These are phyloP conservation scores for Apostichopus japonicus DNA, from an alignment of 35 echinoderm and acorn worm genomes.

Conservation along the genomic window DNA sequence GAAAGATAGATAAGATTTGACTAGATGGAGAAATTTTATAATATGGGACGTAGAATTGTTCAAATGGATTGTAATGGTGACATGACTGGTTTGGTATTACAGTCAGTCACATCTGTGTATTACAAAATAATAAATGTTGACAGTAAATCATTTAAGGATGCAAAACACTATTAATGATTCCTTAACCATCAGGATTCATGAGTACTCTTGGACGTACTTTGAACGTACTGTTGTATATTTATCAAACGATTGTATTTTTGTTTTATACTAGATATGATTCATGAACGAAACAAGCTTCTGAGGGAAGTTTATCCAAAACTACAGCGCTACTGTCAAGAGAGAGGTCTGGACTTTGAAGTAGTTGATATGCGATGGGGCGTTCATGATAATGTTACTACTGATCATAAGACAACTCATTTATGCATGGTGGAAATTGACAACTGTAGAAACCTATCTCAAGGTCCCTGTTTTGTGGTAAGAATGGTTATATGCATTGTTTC, in stretches of 20 bases:
- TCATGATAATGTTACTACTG: conserved; percentile 72
- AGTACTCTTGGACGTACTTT: no score
- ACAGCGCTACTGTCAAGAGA: conserved; percentile 70
- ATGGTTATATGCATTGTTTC: no score
- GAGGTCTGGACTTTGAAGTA: conserved; percentile 83
- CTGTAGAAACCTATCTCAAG: conserved; percentile 78
- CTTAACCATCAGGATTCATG: not conserved
- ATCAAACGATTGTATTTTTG: not conserved
- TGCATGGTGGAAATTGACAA: conserved; percentile 82
- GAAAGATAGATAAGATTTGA: no score
- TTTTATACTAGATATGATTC: conserved; percentile 66
- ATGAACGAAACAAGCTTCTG: conserved; percentile 77
- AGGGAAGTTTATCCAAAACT: conserved; percentile 74
- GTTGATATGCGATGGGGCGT: conserved; percentile 92
- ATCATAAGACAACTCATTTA: conserved; percentile 80
- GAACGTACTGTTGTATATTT: no score
- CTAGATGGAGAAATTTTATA: no score
- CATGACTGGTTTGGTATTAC: not conserved
- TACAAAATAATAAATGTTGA: not conserved
- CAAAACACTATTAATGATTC: not conserved
- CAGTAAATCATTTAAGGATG: not conserved
- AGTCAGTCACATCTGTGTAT: no score
- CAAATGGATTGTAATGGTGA: not conserved
- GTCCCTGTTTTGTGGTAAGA: conserved; percentile 87
- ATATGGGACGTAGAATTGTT: not conserved